A percentile compares a stretch with the other conserved stretches of the same genome.
These are phyloP conservation scores for Potamarius usumacintae DNA, from an alignment of 2,113 vertebrate genomes.

Conservation along the genomic window DNA sequence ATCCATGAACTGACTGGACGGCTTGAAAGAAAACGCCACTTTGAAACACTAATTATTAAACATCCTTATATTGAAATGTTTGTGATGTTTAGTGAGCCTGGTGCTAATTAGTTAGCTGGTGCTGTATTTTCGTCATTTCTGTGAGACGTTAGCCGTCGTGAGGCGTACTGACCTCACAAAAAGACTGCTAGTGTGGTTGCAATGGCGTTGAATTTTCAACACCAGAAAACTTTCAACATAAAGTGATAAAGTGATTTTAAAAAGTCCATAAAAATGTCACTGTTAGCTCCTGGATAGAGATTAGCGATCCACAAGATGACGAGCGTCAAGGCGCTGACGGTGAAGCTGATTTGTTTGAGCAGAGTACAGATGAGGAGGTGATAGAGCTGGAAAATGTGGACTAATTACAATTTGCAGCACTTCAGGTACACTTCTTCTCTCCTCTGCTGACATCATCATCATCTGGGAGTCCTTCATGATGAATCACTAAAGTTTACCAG, in stretches of 20 bases:
- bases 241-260: too few relatives aligned
- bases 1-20: neutral
- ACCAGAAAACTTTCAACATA: neutral
- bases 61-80: neutral
- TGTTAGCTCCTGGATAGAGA: neutral
- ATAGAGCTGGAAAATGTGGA: neutral
- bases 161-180: too few relatives aligned
- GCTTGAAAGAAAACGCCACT: neutral
- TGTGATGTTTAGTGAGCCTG: neutral
- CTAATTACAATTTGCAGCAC: neutral
- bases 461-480: neutral
- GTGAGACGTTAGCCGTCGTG: neutral
- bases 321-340: neutral
- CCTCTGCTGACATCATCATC: slow-evolving; percentile 30
- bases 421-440: neutral
- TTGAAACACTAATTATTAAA: neutral
- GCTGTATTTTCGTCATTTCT: neutral
- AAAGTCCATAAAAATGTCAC: too few relatives aligned
- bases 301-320: neutral
- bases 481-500: neutral
- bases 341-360: neutral
- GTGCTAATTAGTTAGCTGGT: neutral
- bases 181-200: neutral
- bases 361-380: neutral
- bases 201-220: neutral